Percentiles rank a stretch among this genome's conserved stretches.
Evolutionary conservation across 2,113 vertebrate genomes (phyloP).

Genomic region (Brachionichthys hirsutus): DNA sequence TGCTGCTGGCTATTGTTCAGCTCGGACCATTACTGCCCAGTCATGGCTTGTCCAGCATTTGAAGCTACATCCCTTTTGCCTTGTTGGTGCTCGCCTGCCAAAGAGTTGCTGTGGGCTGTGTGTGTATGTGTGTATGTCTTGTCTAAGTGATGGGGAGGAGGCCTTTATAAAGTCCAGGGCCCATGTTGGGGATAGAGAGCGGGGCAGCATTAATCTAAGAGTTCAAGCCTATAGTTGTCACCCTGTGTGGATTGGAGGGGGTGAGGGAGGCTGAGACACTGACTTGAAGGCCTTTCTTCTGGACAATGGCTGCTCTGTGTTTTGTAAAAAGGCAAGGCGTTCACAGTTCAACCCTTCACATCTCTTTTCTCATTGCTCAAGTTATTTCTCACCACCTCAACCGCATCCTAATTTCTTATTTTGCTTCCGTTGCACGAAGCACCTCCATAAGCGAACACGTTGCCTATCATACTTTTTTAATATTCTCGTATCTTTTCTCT

Average conservation of each 20-base stretch:
- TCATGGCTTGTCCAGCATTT: slow-evolving; percentile 44
- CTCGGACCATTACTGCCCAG: slow-evolving; percentile 10
- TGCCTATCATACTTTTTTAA: too few species aligned
- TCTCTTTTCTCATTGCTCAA: neutral
- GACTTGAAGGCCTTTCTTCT: slow-evolving; percentile 49
- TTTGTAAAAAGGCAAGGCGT: slow-evolving; percentile 29
- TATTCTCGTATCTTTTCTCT: too few species aligned
- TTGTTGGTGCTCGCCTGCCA: slow-evolving; percentile 62
- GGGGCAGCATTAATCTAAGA: slow-evolving; percentile 75
- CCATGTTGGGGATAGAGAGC: slow-evolving; percentile 59
- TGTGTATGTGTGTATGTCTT: slow-evolving; percentile 47
- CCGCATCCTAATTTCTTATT: too few species aligned
- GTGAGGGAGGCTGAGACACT: slow-evolving; percentile 25
- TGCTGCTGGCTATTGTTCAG: slow-evolving; percentile 44
- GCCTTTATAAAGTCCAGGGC: slow-evolving; percentile 64
- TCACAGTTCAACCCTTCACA: slow-evolving; percentile 43
- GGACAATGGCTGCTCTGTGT: slow-evolving; percentile 66
- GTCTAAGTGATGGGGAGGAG: slow-evolving; percentile 75
- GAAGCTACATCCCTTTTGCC: slow-evolving; percentile 53
- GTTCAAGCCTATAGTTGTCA: slow-evolving; percentile 79
- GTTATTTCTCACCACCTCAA: slow-evolving; percentile 4
- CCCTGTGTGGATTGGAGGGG: slow-evolving; percentile 38
- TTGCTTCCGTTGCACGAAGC: too few species aligned
- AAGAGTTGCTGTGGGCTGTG: slow-evolving; percentile 38
- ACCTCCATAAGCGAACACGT: too few species aligned